Evolutionary conservation across 2,888 invertebrate genomes (phyloP).

Genomic region (Cosmorhoe ocellata): DNA sequence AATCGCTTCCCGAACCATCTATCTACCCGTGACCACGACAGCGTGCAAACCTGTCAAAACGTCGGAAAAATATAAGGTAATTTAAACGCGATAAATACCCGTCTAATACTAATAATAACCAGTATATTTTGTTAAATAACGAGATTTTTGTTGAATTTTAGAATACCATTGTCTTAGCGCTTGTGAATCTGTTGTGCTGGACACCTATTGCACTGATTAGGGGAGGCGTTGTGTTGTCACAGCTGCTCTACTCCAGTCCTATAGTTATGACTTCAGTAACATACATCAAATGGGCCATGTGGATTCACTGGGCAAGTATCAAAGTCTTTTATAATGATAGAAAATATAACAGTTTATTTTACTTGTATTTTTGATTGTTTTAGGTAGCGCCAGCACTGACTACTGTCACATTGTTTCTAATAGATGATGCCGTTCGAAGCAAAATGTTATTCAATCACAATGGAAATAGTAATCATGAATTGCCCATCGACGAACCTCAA

Average conservation of each 20-base stretch:
- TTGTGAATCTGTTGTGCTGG: conserved; percentile 65
- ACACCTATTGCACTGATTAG: conserved; percentile 60
- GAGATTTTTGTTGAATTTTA: conserved; percentile 34
- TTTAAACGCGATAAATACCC: too few species aligned
- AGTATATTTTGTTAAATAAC: too few species aligned
- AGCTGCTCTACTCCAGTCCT: conserved; percentile 42
- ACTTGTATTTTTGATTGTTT: conserved; percentile 29
- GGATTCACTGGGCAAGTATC: conserved; percentile 55
- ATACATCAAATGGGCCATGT: conserved; percentile 53
- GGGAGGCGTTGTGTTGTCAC: conserved; percentile 54
- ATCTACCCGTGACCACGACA: too few species aligned
- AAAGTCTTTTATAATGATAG: neutral
- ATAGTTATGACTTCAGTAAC: conserved; percentile 43
- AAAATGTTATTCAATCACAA: conserved; percentile 41
- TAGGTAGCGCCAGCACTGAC: conserved; percentile 53
- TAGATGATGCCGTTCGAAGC: conserved; percentile 46
- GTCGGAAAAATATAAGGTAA: too few species aligned
- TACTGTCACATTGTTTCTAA: conserved; percentile 43
- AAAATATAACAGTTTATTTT: neutral
- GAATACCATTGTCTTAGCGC: conserved; percentile 54
- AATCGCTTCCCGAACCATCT: too few species aligned
- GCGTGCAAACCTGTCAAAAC: too few species aligned
- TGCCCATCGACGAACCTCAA: conserved; percentile 22
- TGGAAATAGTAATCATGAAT: conserved; percentile 2
- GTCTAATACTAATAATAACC: too few species aligned